Conservation (phyloP, 2,113 vertebrate genomes). For the Actenoides hombroni region DNA sequence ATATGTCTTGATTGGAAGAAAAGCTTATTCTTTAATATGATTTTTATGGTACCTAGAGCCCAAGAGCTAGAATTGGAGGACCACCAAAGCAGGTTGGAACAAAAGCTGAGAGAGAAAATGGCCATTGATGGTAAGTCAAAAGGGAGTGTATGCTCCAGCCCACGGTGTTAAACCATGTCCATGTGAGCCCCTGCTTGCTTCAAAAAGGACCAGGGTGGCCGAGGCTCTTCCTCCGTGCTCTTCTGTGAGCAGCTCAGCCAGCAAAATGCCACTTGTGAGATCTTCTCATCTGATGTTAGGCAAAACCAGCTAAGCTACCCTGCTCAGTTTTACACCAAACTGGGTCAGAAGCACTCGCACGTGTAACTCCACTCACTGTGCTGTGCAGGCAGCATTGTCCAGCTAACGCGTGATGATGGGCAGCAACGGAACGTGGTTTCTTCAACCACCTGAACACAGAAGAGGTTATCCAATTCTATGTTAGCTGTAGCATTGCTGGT, state of each 20-base stretch:
- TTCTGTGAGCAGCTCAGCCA: not conserved
- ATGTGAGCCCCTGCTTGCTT: not conserved
- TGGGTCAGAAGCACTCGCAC: not conserved
- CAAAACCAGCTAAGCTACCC: not conserved
- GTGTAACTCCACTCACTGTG: not conserved
- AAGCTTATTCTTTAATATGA: not conserved
- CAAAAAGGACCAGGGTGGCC: not conserved
- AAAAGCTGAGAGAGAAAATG: constrained; percentile 84
- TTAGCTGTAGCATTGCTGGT: not conserved
- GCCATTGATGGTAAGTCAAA: constrained; percentile 78
- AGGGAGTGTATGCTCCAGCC: not conserved
- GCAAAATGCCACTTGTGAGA: not conserved
- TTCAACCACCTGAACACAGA: not conserved
- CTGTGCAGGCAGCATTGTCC: not conserved
- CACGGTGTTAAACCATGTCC: not conserved
- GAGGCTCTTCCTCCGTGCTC: not conserved
- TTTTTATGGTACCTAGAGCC: constrained; percentile 76
- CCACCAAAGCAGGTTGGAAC: constrained; percentile 86
- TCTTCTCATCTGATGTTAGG: not conserved
- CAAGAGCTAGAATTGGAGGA: constrained; percentile 91
- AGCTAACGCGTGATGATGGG: not conserved
- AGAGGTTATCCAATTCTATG: not conserved
- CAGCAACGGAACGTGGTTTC: not conserved
- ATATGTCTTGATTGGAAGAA: not conserved
- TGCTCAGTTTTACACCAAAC: not conserved